Percentiles rank a stretch among this genome's conserved stretches.
phyloP scores from a whole-genome alignment of 37 sponge, comb jelly and placozoan genomes.

The Mnemiopsis leidyi region DNA sequence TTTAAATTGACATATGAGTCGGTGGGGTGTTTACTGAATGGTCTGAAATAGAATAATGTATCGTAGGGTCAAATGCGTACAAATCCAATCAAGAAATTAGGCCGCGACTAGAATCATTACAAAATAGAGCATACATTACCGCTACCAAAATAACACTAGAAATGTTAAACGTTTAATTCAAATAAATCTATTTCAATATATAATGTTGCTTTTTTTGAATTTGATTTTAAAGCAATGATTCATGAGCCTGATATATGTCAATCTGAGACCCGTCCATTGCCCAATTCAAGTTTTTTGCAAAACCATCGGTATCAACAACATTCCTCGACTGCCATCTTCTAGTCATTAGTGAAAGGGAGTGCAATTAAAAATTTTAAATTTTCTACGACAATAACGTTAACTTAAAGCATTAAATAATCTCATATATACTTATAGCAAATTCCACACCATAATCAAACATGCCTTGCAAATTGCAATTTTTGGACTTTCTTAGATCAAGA shows the following conservation, averaged over 20 bases:
- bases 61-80: neutral
- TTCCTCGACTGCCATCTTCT: neutral
- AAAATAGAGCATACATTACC: neutral
- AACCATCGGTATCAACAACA: neutral
- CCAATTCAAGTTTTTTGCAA: too few relatives aligned
- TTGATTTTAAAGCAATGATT: neutral
- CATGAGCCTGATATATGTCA: neutral
- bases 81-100: neutral
- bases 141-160: neutral
- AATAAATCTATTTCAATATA: conserved; percentile 38
- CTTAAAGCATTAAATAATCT: neutral
- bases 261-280: neutral
- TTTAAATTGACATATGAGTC: neutral
- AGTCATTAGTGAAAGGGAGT: neutral
- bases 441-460: neutral
- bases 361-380: neutral
- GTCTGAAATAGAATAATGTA: neutral
- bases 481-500: neutral
- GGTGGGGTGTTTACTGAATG: neutral
- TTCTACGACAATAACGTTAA: neutral
- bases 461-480: neutral
- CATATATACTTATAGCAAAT: neutral
- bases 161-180: conserved; percentile 52
- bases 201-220: neutral
- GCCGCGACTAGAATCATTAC: neutral